These are phyloP conservation scores for Nipponia nippon DNA, from an alignment of 2,113 vertebrate species.

Conservation along the genomic window DNA sequence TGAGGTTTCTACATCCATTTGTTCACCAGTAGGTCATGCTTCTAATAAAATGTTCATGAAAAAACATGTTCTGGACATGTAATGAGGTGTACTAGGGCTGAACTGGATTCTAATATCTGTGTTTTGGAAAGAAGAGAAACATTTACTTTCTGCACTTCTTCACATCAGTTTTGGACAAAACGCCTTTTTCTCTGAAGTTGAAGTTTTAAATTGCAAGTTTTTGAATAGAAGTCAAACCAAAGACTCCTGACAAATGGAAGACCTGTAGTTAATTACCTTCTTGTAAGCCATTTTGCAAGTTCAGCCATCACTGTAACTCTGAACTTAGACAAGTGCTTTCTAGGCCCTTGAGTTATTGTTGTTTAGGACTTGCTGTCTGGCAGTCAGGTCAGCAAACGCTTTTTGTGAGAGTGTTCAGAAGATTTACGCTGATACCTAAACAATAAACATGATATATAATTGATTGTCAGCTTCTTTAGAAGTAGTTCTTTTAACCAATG, in stretches of 20 bases:
- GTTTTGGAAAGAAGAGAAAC: background rate
- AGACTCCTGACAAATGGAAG: background rate
- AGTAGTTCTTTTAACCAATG: background rate
- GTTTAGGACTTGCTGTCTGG: background rate
- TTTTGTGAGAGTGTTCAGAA: background rate
- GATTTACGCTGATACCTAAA: background rate
- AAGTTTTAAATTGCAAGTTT: background rate
- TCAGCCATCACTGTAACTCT: slow-evolving; percentile 10
- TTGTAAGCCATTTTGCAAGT: background rate
- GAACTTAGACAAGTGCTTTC: background rate
- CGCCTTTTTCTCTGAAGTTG: background rate
- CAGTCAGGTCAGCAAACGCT: background rate
- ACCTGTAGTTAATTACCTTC: background rate
- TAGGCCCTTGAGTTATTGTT: background rate
- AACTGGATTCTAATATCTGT: background rate
- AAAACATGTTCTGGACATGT: background rate
- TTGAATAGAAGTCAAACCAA: background rate
- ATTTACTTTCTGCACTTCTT: background rate
- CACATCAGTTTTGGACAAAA: background rate
- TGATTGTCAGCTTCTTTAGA: background rate
- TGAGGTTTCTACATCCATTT: background rate
- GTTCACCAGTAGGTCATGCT: background rate
- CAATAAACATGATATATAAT: background rate
- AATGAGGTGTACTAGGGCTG: background rate
- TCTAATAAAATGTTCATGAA: background rate